Evolutionary conservation across 1,140 invertebrate genomes (phyloP).

Genomic region (Zaprionus taronus): DNA sequence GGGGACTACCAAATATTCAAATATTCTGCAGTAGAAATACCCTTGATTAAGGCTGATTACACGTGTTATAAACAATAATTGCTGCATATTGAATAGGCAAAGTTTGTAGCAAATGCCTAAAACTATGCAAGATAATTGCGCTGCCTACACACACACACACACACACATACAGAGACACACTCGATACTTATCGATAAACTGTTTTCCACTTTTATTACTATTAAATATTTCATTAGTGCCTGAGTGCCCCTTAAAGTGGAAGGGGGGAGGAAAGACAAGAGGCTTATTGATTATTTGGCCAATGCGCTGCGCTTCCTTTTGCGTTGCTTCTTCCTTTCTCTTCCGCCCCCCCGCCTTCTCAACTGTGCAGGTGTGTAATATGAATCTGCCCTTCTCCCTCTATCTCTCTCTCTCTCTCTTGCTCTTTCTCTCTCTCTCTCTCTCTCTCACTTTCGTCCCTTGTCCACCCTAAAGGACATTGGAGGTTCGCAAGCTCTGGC

Average conservation of each 20-base stretch:
- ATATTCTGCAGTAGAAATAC: neutral
- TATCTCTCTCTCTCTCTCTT: neutral
- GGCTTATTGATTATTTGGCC: neutral
- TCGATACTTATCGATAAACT: neutral
- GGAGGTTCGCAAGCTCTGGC: constrained; percentile 8
- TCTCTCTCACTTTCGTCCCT: neutral
- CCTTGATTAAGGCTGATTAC: neutral
- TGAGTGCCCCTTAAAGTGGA: neutral
- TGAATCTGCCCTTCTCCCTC: constrained; percentile 44
- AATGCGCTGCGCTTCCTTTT: neutral
- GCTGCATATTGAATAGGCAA: neutral
- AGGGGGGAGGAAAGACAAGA: neutral
- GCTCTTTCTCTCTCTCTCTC: too few species aligned
- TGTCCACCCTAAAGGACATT: constrained; percentile 31
- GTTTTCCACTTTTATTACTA: neutral
- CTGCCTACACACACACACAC: neutral
- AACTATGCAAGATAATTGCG: neutral
- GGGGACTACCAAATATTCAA: neutral
- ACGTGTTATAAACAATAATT: too few species aligned
- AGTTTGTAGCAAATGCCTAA: neutral
- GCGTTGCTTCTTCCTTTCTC: neutral
- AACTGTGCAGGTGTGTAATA: constrained; percentile 57
- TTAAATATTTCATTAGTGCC: neutral
- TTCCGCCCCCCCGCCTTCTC: neutral
- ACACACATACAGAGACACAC: neutral